A percentile compares a stretch with the other conserved stretches of the same genome.
phyloP scores from a whole-genome alignment of 1,140 invertebrate genomes.

The Drosophila pruinosa region DNA sequence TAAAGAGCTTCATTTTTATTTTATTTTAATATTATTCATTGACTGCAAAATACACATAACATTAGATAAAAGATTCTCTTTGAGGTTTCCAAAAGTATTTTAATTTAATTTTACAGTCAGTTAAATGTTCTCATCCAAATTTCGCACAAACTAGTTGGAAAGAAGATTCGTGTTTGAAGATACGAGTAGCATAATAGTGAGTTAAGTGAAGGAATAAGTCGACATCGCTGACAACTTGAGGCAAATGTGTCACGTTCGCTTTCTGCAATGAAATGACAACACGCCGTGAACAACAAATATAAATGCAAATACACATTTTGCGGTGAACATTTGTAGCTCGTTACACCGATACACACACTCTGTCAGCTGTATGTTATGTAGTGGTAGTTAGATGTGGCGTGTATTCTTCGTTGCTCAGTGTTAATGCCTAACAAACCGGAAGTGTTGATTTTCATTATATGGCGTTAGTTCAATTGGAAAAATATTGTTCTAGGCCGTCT shows the following conservation, averaged over 20 bases:
- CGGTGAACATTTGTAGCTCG: slow-evolving; percentile 73
- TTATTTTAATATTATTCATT: background rate
- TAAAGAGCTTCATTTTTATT: too few species aligned
- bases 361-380: background rate
- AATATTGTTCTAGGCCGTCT: slow-evolving; percentile 44
- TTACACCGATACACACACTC: slow-evolving; percentile 40
- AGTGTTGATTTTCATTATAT: slow-evolving; percentile 68
- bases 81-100: background rate
- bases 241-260: slow-evolving; percentile 66
- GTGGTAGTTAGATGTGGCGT: slow-evolving; percentile 22
- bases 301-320: slow-evolving; percentile 76
- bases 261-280: slow-evolving; percentile 55
- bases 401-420: slow-evolving; percentile 2
- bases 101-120: background rate
- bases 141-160: background rate
- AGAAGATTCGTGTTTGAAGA: background rate
- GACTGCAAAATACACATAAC: too few species aligned
- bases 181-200: background rate
- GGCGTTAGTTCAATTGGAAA: slow-evolving; percentile 64
- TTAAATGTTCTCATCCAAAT: background rate
- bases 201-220: background rate
- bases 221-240: slow-evolving; percentile 16
- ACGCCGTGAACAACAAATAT: slow-evolving; percentile 59
- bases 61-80: too few species aligned
- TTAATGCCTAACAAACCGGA: slow-evolving; percentile 38